Evolutionary conservation across 2,113 vertebrate genomes (phyloP).

Genomic region (Rhinolophus sinicus): DNA sequence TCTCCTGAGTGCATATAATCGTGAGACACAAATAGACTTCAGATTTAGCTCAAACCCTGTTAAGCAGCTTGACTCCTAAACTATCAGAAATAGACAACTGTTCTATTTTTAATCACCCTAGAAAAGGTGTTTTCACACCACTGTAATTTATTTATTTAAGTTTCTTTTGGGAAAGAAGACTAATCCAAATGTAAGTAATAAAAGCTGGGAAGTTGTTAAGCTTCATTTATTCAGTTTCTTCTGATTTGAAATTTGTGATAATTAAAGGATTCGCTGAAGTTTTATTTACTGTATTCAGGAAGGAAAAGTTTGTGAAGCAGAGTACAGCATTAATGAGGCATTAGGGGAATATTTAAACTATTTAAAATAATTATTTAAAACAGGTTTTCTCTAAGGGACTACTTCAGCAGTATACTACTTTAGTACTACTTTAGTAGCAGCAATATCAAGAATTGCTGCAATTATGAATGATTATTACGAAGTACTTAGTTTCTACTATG

Average conservation of each 20-base stretch:
- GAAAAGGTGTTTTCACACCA: constrained; percentile 50
- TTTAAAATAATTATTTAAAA: constrained; percentile 42
- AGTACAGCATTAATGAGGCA: background rate
- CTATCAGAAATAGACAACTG: background rate
- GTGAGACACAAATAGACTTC: background rate
- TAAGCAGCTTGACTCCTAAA: constrained; percentile 25
- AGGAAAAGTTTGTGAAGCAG: constrained; percentile 13
- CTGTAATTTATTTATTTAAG: constrained; percentile 9
- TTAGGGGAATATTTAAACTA: background rate
- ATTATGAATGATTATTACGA: constrained; percentile 44
- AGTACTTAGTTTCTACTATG: background rate
- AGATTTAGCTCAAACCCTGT: background rate
- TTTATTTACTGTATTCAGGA: constrained; percentile 14
- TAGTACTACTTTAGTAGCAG: background rate
- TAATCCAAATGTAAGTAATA: constrained; percentile 47
- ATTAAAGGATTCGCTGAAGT: constrained; percentile 30
- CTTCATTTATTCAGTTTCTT: constrained; percentile 34
- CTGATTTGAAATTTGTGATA: constrained; percentile 27
- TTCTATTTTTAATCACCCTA: constrained; percentile 22
- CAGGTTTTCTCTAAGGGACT: background rate
- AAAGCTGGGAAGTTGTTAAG: constrained; percentile 36
- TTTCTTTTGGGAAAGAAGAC: constrained; percentile 38
- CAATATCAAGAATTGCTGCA: background rate
- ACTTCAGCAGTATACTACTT: background rate
- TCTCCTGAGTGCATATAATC: background rate